Percentiles rank a stretch among this genome's conserved stretches.
Conservation (phyloP, 2,113 vertebrate genomes). For the Copsychus sechellarum region DNA sequence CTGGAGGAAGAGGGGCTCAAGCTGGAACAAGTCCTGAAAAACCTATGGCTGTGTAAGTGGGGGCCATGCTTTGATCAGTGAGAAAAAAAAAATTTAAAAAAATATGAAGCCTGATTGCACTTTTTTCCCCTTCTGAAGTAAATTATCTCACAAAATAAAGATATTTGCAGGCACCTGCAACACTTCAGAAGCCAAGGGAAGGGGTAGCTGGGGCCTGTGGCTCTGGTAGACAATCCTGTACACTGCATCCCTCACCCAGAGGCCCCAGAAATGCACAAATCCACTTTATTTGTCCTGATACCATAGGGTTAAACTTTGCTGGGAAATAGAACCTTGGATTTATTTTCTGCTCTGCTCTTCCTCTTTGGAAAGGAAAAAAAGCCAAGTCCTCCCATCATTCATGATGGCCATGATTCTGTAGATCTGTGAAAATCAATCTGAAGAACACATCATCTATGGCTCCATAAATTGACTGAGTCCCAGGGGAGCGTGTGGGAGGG, state of each 20-base stretch:
- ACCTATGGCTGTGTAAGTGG: background rate
- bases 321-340: background rate
- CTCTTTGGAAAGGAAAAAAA: background rate
- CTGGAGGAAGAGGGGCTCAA: background rate
- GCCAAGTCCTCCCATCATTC: background rate
- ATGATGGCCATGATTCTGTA: background rate
- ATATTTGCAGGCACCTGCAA: background rate
- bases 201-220: background rate
- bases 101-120: background rate
- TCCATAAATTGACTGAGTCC: background rate
- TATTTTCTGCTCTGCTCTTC: background rate
- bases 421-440: constrained; percentile 15
- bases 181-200: background rate
- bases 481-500: background rate
- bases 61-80: background rate
- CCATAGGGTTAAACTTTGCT: background rate
- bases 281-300: background rate
- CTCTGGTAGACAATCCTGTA: background rate
- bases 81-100: background rate
- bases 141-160: background rate
- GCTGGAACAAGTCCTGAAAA: background rate
- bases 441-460: background rate
- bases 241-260: fast-evolving
- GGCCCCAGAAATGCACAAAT: background rate
- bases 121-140: background rate